Base-by-base conservation (phyloP, 2,797 vertebrate species). In the Manis pentadactyla region DNA sequence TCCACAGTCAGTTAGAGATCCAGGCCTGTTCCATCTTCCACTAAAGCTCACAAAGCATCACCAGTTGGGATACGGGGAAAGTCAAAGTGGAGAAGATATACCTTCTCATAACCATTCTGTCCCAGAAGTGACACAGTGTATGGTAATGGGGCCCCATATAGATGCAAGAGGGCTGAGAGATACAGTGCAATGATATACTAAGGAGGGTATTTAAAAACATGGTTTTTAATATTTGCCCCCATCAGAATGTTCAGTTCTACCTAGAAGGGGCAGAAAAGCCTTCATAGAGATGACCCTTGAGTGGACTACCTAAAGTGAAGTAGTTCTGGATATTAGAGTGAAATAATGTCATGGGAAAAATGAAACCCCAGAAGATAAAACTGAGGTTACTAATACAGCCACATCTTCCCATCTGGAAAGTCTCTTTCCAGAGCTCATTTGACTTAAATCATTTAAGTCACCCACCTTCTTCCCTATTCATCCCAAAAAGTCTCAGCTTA, bases 371-470 rank as follows among this genome's bases (percentile, higher is more conserved):
- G 57, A n/a, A 25, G 25, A 86, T 78, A 46, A 86, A 78, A 55
- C 73, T 81, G 61, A 51, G 25, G 8, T 84, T 79, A 29, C 61
- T 92, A 59, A 68, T 84, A 66, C 12, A 90, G 42, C 42, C 34
- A 29, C 37, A 77, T 84, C 17, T 96, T 90, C 78, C 31, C 37
- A 75, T 34, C 29, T 79, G 49, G 49, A 94, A 63, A 94, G 13
- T 89, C 25, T 88, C 37, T 94, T 90, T 73, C 27, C 81, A 87
- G 61, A 85, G 42, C 15, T 95, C 81, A 96, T 81, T 94, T 85
- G 63, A 87, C 13, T 53, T 74, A 88, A 64, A 57, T 92, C 53
- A 73, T 87, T 83, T 90, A 73, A 81, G 12, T 96, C 78, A 53
- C 11, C 6, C 42, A 85, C 4, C 5, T 79, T 93, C 39, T 61